These are phyloP conservation scores for Ondatra zibethicus DNA, from an alignment of 2,113 vertebrate genomes.

Conservation along the genomic window DNA sequence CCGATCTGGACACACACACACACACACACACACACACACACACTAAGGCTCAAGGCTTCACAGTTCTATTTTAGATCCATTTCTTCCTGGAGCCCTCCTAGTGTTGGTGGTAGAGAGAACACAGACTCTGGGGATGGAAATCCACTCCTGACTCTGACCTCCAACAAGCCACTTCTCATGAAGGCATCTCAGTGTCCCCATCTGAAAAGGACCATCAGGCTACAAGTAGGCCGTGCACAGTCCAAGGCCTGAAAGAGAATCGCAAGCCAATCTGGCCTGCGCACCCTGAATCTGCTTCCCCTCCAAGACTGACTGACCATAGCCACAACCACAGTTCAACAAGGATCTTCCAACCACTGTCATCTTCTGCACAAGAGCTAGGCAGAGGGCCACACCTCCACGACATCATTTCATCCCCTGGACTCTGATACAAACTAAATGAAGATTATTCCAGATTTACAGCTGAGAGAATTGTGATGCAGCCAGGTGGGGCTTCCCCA, in stretches of 20 bases:
- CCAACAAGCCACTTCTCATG: background rate
- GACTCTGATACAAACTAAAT: background rate
- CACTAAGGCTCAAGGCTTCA: background rate
- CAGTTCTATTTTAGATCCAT: background rate
- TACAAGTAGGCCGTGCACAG: fast-evolving
- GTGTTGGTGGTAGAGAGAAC: background rate
- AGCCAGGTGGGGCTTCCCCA: background rate
- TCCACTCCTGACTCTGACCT: background rate
- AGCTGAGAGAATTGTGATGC: background rate
- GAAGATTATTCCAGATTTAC: background rate
- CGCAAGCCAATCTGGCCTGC: background rate
- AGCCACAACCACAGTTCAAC: background rate
- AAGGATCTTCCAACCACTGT: background rate
- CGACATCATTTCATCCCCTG: background rate
- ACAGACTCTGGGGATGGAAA: background rate
- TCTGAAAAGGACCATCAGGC: background rate
- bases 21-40: too few species aligned
- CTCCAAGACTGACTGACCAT: background rate
- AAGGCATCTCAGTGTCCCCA: background rate
- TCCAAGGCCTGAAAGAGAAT: background rate
- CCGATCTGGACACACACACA: too few species aligned
- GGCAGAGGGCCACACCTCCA: background rate
- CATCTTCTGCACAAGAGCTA: background rate
- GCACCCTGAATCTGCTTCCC: background rate
- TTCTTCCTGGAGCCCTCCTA: background rate